Conservation (phyloP, 1,140 invertebrate species). For the Atopsyche davidsoni region DNA sequence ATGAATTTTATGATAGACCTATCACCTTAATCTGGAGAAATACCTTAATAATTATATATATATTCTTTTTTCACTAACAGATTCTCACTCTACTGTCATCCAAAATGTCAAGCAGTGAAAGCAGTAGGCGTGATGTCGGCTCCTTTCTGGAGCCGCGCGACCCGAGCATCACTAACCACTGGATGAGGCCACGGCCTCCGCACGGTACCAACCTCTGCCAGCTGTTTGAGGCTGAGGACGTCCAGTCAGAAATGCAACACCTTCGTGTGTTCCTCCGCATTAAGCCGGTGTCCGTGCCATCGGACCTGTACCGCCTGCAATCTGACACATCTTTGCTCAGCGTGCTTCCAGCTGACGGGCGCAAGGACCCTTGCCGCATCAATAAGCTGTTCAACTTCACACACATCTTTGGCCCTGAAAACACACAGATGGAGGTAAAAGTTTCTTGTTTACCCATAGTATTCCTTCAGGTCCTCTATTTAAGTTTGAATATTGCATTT, state of each 20-base stretch:
- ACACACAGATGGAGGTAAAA: constrained; percentile 5
- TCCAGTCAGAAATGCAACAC: constrained; percentile 6
- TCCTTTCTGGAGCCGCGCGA: constrained; percentile 44
- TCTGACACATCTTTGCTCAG: background rate
- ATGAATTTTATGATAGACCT: no score
- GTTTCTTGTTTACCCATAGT: no score
- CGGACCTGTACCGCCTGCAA: background rate
- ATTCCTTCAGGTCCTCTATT: no score
- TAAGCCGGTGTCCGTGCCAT: constrained; percentile 11
- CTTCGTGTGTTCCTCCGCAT: constrained; percentile 12
- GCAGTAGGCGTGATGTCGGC: constrained; percentile 33
- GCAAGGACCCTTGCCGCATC: background rate
- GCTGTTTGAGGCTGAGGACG: constrained; percentile 28
- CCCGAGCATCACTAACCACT: constrained; percentile 42
- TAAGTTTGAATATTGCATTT: no score
- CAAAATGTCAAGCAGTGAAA: constrained; percentile 8
- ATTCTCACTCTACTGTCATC: no score
- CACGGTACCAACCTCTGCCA: constrained; percentile 41
- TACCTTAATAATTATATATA: no score
- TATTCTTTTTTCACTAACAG: no score
- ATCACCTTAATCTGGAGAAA: no score
- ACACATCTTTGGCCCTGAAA: constrained; percentile 17
- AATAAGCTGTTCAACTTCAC: constrained; percentile 18
- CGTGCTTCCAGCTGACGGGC: background rate
- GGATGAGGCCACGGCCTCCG: constrained; percentile 41